Base-by-base conservation (phyloP, 2,113 vertebrate species). In the Microcebus murinus region DNA sequence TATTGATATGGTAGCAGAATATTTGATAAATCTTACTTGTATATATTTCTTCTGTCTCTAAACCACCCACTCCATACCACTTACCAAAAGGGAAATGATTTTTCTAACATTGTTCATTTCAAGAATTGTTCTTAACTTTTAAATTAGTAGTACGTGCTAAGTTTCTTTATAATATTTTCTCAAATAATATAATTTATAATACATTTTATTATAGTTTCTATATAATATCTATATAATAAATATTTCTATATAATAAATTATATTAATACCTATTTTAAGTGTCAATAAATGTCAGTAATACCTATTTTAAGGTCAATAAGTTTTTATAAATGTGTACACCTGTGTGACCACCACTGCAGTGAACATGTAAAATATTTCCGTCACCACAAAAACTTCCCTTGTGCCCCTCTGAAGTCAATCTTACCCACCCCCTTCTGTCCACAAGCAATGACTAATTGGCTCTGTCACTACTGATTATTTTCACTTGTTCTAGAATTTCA, bases 161-260 rank as follows among this genome's bases (percentile, higher is more conserved):
- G n/a, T 87, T 92, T 88, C 18, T 81, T 76, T 50, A 25, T 45
- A 67, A 57, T 50, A 27, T 80, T 86, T 87, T 73, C 81, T 18
- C 27, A 92, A 57, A 73, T 92, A 21, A 87, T 90, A 59, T 17
- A 91, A 27, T 67, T 82, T 71, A 45, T 65, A 57, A 74, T 87
- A 80, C 36, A 39, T 18, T 34, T 50, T n/a, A 57, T 89, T 85
- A 42, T 36, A 70, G 84, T 85, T 93, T 96, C 39, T 92, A 9
- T 85, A 45, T 84, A 83, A 70, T 89, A 82, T 42, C 42, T 42
- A 42, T 42, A 42, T 42, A 42, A 42, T 42, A 42, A 42, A 42
- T 42, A 89, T 85, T 93, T 96, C 39, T 92, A 9, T 90, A 45
- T 84, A 83, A 70, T 89, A 82, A 59, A 50, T 52, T 50, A 55